These are phyloP conservation scores for Etheostoma perlongum DNA, from an alignment of 2,797 vertebrate genomes.

Conservation along the genomic window DNA sequence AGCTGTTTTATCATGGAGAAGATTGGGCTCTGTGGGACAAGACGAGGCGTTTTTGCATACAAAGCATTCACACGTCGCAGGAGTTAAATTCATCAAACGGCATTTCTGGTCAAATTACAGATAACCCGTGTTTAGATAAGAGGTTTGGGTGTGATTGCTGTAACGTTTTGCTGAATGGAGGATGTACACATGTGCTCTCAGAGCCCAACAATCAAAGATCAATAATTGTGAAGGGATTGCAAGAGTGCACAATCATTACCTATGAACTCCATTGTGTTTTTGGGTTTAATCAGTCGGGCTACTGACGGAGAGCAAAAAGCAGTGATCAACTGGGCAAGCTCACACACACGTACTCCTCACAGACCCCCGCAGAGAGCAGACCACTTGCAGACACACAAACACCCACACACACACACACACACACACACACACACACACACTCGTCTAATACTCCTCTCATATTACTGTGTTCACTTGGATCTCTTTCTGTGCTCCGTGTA, in stretches of 20 bases:
- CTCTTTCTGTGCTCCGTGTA: slow-evolving; percentile 77
- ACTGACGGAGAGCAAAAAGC: slow-evolving; percentile 78
- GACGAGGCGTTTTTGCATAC: slow-evolving; percentile 49
- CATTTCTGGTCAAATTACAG: slow-evolving; percentile 48
- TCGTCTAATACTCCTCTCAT: slow-evolving; percentile 60
- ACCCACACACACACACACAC: slow-evolving; percentile 33
- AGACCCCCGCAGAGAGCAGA: slow-evolving; percentile 70
- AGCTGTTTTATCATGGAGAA: slow-evolving; percentile 19
- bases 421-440: slow-evolving; percentile 48
- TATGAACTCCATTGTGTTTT: slow-evolving; percentile 85
- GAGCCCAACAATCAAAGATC: slow-evolving; percentile 86
- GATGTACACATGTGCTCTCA: slow-evolving; percentile 80
- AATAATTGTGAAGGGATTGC: slow-evolving; percentile 88
- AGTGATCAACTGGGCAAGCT: slow-evolving; percentile 68
- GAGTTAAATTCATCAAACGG: slow-evolving; percentile 44
- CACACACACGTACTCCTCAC: slow-evolving; percentile 73
- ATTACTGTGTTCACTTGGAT: slow-evolving; percentile 79
- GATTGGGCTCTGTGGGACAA: slow-evolving; percentile 1
- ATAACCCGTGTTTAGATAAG: slow-evolving; percentile 62
- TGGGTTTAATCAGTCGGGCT: slow-evolving; percentile 83
- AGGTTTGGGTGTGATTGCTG: slow-evolving; percentile 48
- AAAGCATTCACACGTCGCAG: slow-evolving; percentile 5
- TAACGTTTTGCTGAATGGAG: slow-evolving; percentile 71
- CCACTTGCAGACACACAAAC: slow-evolving; percentile 33
- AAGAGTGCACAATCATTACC: slow-evolving; percentile 88